A percentile compares a stretch with the other conserved stretches of the same genome.
Conservation (phyloP, 2,888 invertebrate genomes). For the Tenodera sinensis region DNA sequence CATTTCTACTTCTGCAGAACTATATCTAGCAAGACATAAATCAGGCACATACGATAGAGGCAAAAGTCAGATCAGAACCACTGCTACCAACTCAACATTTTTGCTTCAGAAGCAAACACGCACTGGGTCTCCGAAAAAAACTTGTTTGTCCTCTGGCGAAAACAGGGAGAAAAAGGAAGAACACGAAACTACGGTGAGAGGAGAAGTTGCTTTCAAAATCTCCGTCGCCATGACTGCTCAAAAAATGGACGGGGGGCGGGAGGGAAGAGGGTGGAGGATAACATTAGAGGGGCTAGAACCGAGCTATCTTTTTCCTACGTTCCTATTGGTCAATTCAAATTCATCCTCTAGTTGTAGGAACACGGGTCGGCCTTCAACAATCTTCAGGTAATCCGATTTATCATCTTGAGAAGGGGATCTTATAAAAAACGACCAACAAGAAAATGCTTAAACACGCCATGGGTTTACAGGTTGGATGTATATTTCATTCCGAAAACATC, state of each 20-base stretch:
- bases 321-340: slow-evolving; percentile 30
- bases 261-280: not conserved
- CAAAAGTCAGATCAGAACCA: not conserved
- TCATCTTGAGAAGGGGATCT: slow-evolving; percentile 26
- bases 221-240: slow-evolving; percentile 19
- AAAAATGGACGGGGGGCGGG: not conserved
- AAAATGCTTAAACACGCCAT: slow-evolving; percentile 26
- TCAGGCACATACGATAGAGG: not conserved
- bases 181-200: not conserved
- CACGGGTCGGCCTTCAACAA: slow-evolving; percentile 26
- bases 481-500: slow-evolving; percentile 19
- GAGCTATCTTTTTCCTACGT: slow-evolving; percentile 10
- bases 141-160: slow-evolving; percentile 21
- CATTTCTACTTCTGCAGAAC: not conserved
- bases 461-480: slow-evolving; percentile 13
- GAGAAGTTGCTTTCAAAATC: slow-evolving; percentile 39
- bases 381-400: slow-evolving; percentile 29
- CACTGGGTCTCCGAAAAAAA: not conserved
- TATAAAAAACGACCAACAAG: slow-evolving; percentile 7
- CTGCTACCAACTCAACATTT: slow-evolving; percentile 20
- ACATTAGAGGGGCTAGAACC: not conserved
- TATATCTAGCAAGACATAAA: not conserved
- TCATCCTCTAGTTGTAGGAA: slow-evolving; percentile 19
- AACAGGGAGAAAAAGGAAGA: not conserved
- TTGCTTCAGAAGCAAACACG: slow-evolving; percentile 19